Conservation (phyloP, 2,113 vertebrate genomes). For the Arizona elegans region DNA sequence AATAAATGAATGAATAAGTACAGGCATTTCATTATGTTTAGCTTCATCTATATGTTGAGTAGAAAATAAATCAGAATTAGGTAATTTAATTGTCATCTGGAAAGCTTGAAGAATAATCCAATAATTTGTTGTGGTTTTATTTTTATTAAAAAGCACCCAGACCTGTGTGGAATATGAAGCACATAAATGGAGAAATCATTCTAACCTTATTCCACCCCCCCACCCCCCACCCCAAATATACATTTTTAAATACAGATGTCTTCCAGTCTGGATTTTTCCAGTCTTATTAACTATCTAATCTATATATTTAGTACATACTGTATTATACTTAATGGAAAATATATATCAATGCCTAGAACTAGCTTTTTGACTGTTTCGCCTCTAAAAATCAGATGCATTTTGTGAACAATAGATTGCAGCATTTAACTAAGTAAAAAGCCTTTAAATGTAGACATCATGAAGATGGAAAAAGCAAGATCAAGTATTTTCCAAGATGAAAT, state of each 20-base stretch:
- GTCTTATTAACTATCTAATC: not conserved
- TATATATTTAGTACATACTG: not conserved
- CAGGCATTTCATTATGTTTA: not conserved
- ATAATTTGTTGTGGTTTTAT: not conserved
- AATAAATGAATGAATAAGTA: not conserved
- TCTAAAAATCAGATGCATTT: not conserved
- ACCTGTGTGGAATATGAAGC: not conserved
- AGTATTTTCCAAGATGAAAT: not conserved
- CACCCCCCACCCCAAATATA: rapidly evolving
- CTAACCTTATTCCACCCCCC: not conserved
- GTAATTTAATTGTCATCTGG: not conserved
- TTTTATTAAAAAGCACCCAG: not conserved
- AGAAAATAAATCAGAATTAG: not conserved
- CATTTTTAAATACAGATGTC: not conserved
- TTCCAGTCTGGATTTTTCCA: not conserved
- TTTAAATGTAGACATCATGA: not conserved
- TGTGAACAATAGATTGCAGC: not conserved
- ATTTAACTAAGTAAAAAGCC: not conserved
- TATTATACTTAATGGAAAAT: not conserved
- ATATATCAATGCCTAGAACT: not conserved
- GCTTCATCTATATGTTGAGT: not conserved
- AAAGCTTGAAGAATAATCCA: not conserved
- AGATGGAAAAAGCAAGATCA: not conserved
- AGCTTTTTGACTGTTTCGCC: not conserved
- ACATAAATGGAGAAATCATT: not conserved